Evolutionary conservation across 2,113 vertebrate species (phyloP), one percentile per base, ranked within the genome.

Genomic region (Dasyornis broadbenti): DNA sequence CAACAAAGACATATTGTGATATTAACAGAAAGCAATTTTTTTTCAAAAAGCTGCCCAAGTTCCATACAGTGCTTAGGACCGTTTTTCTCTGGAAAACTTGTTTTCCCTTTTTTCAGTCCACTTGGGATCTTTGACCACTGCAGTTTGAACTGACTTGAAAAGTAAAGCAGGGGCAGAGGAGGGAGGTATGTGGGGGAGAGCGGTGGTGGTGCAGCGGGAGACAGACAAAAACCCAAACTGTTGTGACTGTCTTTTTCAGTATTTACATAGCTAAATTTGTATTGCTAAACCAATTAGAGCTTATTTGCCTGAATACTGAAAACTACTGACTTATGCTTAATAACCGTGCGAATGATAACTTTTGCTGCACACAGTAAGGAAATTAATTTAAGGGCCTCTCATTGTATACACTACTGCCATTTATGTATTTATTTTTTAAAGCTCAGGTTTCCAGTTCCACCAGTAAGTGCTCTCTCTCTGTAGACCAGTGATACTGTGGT

Each of bases 401-500:
- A 60, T 13, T 28, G 42, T 40, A 69, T 33, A 77, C 50, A 86
- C 31, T 42, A 30, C 15, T 7, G 22, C 15, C 11, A 8, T 44
- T 50, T 59, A 18, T 19, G 18, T 49, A 26, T 44, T 47, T 76
- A 22, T 49, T 54, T 65, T 7, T 40, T 42, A 54, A 87, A 65
- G 30, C 60, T 84, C 39, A 39, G 15, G 53, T 72, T 87, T 89
- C 78, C 65, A 72, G 0, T 65, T 82, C 20, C 61, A 85, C 15
- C 40, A 60, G 4, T n/a, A 76, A 71, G 56, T 37, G 27, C 12
- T 68, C 12, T 20, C 12, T 20, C 31, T 20, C 11, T 6, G 8
- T 5, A 70, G 24, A 33, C 13, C 5, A 8, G 3, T 2, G 20
- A 71, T 22, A 37, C 17, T 3, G 16, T 1, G 19, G 50, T 7